phyloP scores from a whole-genome alignment of 2,797 vertebrate genomes.

The Erethizon dorsatum region DNA sequence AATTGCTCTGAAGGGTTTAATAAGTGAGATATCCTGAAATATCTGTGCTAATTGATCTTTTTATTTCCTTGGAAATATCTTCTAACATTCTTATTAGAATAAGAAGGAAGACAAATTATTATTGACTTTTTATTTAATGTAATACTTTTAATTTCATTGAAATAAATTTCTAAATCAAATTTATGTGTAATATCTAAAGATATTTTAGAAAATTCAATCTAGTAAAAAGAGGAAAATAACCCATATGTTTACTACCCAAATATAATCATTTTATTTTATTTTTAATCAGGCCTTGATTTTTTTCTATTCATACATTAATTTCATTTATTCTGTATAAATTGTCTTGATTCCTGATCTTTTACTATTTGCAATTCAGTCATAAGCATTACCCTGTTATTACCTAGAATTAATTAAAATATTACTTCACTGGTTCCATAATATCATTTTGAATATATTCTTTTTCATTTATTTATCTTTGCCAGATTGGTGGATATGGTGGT shows the following conservation, averaged over 20 bases:
- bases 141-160: conserved; percentile 52
- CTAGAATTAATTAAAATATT: conserved; percentile 41
- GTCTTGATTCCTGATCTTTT: conserved; percentile 57
- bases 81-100: conserved; percentile 3
- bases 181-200: not conserved
- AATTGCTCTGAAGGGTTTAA: not conserved
- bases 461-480: conserved; percentile 22
- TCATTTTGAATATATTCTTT: conserved; percentile 64
- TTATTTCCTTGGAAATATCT: conserved; percentile 29
- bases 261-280: conserved; percentile 46
- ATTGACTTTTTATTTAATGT: conserved; percentile 34
- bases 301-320: conserved; percentile 27
- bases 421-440: not conserved
- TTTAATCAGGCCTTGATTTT: conserved; percentile 47
- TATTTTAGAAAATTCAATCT: conserved; percentile 50
- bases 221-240: conserved; percentile 13
- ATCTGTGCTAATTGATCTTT: conserved; percentile 33
- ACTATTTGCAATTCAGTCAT: conserved; percentile 25
- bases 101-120: conserved; percentile 17
- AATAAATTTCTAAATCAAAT: conserved; percentile 58
- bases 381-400: conserved; percentile 11
- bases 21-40: not conserved
- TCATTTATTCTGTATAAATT: conserved; percentile 64
- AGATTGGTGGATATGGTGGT: not conserved
- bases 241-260: not conserved